Conservation (phyloP, 2,113 vertebrate species). For the Acrocephalus arundinaceus region DNA sequence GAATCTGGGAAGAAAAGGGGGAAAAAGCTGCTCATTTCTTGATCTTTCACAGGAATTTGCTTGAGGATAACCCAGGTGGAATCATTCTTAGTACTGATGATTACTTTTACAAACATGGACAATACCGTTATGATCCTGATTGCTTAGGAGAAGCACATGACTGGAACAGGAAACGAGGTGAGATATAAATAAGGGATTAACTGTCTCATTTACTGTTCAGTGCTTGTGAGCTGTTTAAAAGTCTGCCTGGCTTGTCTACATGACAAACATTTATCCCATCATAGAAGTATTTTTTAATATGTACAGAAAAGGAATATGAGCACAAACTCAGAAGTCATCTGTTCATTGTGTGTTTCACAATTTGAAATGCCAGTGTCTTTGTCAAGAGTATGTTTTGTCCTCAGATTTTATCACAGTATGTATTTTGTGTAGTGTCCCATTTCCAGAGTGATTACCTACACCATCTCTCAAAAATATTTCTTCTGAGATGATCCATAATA, state of each 20-base stretch:
- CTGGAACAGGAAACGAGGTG: conserved; percentile 93
- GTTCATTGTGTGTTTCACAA: not conserved
- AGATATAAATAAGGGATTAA: conserved; percentile 22
- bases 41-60: conserved; percentile 78
- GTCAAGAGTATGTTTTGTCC: not conserved
- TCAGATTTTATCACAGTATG: not conserved
- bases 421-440: not conserved
- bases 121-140: conserved; percentile 81
- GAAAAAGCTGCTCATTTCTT: not conserved
- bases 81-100: conserved; percentile 90
- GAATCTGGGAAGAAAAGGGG: not conserved
- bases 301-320: not conserved
- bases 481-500: not conserved
- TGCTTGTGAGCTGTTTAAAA: not conserved
- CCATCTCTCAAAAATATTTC: not conserved
- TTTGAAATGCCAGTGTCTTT: not conserved
- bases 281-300: not conserved
- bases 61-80: conserved; percentile 86
- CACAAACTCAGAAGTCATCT: not conserved
- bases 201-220: not conserved
- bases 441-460: not conserved
- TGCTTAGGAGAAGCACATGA: conserved; percentile 88
- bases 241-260: not conserved
- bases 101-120: conserved; percentile 84
- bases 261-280: not conserved